Base-by-base conservation (phyloP, 2,888 invertebrate species). In the Candidula unifasciata region DNA sequence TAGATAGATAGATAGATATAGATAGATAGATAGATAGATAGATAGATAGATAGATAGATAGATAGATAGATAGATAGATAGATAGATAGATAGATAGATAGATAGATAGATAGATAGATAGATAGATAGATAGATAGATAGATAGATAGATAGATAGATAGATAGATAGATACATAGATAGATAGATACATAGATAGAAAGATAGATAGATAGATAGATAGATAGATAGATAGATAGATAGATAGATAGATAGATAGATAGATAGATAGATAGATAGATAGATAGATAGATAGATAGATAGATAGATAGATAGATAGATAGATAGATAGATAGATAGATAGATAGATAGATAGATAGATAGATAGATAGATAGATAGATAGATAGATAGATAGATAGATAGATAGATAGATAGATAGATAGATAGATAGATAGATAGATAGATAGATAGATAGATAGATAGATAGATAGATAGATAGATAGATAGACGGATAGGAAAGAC, bases 321-420 rank as follows among this genome's bases (percentile, higher is more conserved):
- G 27, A 69, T 5, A n/a, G n/a, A n/a, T n/a, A n/a, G n/a, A n/a
- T n/a, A n/a, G n/a, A n/a, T n/a, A n/a, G n/a, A n/a, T n/a, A n/a
- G n/a, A n/a, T n/a, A n/a, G n/a, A n/a, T n/a, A n/a, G n/a, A n/a
- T n/a, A n/a, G n/a, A n/a, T 13, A 69, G 69, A 69, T 18, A 69
- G 69, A 69, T 5, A 69, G 69, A 69, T 3, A 69, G 69, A 69
- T 3, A 69, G 74, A n/a, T n/a, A n/a, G n/a, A n/a, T n/a, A n/a
- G n/a, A n/a, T n/a, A n/a, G n/a, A 74, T 5, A 74, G 74, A 74
- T 8, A 33, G 74, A 74, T 2, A 74, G 74, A 74, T 16, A 74
- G 74, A 74, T 5, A 74, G 74, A 74, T 5, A 74, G 44, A 74
- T 2, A 74, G 74, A 74, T 2, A 74, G 44, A 74, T 35, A 74